phyloP scores from a whole-genome alignment of 2,888 invertebrate species.

The Drosophila engyochracea region DNA sequence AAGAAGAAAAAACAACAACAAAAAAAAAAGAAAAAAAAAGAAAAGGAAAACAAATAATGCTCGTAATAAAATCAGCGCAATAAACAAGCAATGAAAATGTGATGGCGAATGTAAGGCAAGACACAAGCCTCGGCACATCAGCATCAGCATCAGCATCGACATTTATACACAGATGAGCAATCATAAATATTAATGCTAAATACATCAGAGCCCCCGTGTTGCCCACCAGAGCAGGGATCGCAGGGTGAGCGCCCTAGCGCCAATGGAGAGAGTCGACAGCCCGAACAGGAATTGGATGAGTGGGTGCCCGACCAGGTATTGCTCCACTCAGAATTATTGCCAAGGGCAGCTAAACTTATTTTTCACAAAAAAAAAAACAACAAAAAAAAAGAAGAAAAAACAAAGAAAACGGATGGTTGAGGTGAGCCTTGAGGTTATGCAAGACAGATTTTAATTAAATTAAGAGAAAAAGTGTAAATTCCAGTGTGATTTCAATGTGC shows the following conservation, averaged over 20 bases:
- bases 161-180: constrained; percentile 69
- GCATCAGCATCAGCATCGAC: constrained; percentile 26
- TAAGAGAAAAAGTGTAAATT: neutral
- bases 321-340: neutral
- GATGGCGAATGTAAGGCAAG: constrained; percentile 38
- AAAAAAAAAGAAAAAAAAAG: neutral
- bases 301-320: neutral
- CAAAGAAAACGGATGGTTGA: no score
- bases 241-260: neutral
- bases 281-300: neutral
- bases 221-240: neutral
- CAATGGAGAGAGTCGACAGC: neutral
- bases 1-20: neutral
- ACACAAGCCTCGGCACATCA: neutral
- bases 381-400: no score
- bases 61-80: constrained; percentile 78
- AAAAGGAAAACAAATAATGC: constrained; percentile 54
- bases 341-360: neutral
- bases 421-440: neutral
- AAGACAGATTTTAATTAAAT: neutral
- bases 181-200: constrained; percentile 79
- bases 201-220: constrained; percentile 47
- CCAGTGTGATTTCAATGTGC: neutral
- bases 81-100: constrained; percentile 73
- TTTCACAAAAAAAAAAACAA: neutral